Percentiles rank a stretch among this genome's conserved stretches.
These are phyloP conservation scores for Dermatophagoides farinae DNA, from an alignment of 1,140 invertebrate species.

Conservation along the genomic window DNA sequence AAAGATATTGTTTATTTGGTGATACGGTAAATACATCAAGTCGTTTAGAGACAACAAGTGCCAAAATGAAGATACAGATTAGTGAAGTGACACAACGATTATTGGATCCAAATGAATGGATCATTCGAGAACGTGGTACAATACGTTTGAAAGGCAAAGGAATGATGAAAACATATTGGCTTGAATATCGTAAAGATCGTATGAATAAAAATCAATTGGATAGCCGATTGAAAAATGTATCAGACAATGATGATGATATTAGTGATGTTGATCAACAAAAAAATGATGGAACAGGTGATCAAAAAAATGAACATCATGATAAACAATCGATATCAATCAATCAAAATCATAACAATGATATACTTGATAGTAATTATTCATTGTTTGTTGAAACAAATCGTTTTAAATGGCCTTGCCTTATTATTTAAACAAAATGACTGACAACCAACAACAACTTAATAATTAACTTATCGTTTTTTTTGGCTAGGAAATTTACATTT, in stretches of 20 bases:
- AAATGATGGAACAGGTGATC: background rate
- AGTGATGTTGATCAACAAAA: background rate
- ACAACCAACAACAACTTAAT: background rate
- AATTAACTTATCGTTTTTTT: no score
- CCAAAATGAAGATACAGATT: constrained; percentile 61
- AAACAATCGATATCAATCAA: background rate
- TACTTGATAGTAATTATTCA: background rate
- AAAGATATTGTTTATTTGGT: constrained; percentile 61
- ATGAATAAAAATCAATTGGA: constrained; percentile 3
- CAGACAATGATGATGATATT: background rate
- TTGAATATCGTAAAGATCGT: constrained; percentile 28
- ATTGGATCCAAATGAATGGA: constrained; percentile 45
- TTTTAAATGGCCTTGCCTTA: background rate
- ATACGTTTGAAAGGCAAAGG: constrained; percentile 37
- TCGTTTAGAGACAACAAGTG: constrained; percentile 21
- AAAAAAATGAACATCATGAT: no score
- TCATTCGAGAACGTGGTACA: constrained; percentile 44
- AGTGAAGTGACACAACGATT: constrained; percentile 61
- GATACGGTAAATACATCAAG: constrained; percentile 34
- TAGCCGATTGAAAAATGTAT: background rate
- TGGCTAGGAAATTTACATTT: background rate
- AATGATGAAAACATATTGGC: constrained; percentile 80
- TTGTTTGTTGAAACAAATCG: background rate
- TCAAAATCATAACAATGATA: background rate
- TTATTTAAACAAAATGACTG: no score